These are phyloP conservation scores for Rhinopithecus roxellana DNA, from an alignment of 2,113 vertebrate species.

Conservation along the genomic window DNA sequence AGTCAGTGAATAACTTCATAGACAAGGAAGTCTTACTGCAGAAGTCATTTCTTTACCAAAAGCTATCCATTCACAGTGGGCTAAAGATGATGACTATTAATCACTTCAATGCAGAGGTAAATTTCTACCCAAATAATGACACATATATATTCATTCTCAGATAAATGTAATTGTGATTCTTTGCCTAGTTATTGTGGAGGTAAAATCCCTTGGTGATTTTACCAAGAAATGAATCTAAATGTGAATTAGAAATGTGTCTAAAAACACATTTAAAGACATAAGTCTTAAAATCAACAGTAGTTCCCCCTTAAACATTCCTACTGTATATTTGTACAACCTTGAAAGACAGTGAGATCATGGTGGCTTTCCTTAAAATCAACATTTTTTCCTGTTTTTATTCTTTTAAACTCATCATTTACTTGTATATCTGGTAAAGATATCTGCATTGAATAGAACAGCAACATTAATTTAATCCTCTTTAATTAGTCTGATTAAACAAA, in stretches of 20 bases:
- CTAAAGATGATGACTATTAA: slow-evolving; percentile 36
- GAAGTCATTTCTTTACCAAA: background rate
- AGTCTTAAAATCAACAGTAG: background rate
- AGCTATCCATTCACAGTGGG: background rate
- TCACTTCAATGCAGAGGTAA: slow-evolving; percentile 42
- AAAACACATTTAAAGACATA: background rate
- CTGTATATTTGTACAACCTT: background rate
- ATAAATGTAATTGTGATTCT: background rate
- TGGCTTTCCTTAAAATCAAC: background rate
- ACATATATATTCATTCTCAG: background rate
- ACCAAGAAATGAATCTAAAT: too few species aligned
- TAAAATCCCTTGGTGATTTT: background rate
- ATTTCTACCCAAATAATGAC: background rate
- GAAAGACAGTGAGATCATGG: background rate
- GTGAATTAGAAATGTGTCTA: too few species aligned
- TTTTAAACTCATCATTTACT: background rate
- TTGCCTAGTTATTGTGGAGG: background rate
- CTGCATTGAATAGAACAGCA: background rate
- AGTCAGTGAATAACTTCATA: slow-evolving; percentile 63
- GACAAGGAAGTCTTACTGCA: background rate
- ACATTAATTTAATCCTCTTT: background rate
- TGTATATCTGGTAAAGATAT: background rate
- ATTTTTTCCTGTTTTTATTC: background rate
- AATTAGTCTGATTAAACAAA: slow-evolving; percentile 2
- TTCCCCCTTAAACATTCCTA: background rate